These are phyloP conservation scores for Cecropterus lyciades DNA, from an alignment of 1,140 invertebrate species.

Conservation along the genomic window DNA sequence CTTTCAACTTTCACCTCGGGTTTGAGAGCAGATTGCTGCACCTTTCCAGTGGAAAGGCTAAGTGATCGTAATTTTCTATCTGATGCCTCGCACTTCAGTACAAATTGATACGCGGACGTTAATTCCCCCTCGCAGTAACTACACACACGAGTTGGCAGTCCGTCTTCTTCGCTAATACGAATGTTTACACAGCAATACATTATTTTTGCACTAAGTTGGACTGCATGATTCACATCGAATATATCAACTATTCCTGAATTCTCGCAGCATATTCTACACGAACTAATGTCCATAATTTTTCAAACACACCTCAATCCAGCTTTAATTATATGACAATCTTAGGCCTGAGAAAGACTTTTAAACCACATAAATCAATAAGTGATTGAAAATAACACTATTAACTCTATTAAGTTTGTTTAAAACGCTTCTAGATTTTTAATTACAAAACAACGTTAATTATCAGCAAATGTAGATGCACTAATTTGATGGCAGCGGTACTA, in stretches of 20 bases:
- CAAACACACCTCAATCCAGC: too few relatives aligned
- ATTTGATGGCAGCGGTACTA: too few relatives aligned
- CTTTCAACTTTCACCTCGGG: slow-evolving; percentile 35
- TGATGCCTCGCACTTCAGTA: slow-evolving; percentile 64
- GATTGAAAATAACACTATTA: too few relatives aligned
- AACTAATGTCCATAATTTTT: slow-evolving; percentile 48
- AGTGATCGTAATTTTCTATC: slow-evolving; percentile 61
- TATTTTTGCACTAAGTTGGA: slow-evolving; percentile 56
- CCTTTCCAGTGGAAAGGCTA: background rate
- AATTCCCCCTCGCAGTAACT: slow-evolving; percentile 53
- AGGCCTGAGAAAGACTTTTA: too few relatives aligned
- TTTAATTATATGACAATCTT: background rate
- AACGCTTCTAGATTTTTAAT: too few relatives aligned
- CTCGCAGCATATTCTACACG: slow-evolving; percentile 65
- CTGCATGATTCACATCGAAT: slow-evolving; percentile 45
- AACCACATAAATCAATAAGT: too few relatives aligned
- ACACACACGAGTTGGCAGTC: slow-evolving; percentile 58
- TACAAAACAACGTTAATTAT: too few relatives aligned
- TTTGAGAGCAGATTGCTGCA: background rate
- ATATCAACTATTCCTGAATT: slow-evolving; percentile 53
- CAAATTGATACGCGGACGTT: slow-evolving; percentile 55
- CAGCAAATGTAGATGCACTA: too few relatives aligned
- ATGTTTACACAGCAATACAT: slow-evolving; percentile 64
- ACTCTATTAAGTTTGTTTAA: too few relatives aligned
- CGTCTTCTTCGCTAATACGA: slow-evolving; percentile 52